These are phyloP conservation scores for Nipponia nippon DNA, from an alignment of 2,113 vertebrate genomes.

Conservation along the genomic window DNA sequence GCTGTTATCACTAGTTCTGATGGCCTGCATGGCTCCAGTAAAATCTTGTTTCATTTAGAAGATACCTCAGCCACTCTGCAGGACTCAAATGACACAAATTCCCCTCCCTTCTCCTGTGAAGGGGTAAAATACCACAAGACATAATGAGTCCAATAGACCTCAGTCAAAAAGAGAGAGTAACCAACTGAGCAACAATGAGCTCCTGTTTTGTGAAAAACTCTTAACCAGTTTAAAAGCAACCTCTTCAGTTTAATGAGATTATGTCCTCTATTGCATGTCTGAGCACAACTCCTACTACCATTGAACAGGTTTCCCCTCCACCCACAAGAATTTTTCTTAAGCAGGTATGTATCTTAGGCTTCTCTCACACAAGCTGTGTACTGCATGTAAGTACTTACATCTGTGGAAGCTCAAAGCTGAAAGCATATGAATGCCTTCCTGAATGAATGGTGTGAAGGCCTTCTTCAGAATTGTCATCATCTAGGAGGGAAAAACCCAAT, in stretches of 20 bases:
- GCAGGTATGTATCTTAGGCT: not conserved
- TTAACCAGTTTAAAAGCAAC: constrained; percentile 58
- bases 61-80: not conserved
- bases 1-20: not conserved
- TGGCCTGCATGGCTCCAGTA: not conserved
- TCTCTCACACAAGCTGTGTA: not conserved
- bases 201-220: constrained; percentile 26
- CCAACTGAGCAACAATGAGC: not conserved
- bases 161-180: not conserved
- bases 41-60: not conserved
- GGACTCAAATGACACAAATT: not conserved
- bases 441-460: constrained; percentile 92
- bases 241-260: constrained; percentile 41
- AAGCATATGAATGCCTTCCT: constrained; percentile 97
- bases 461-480: constrained; percentile 94
- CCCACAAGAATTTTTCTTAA: not conserved
- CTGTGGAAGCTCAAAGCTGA: constrained; percentile 98
- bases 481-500: constrained; percentile 73
- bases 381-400: constrained; percentile 80
- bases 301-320: constrained; percentile 64
- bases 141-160: not conserved
- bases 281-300: constrained; percentile 19
- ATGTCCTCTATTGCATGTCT: constrained; percentile 42
- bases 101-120: not conserved
- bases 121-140: not conserved